Base-by-base conservation (phyloP, 2,888 invertebrate species). In the Zhuqinia jingwanae region DNA sequence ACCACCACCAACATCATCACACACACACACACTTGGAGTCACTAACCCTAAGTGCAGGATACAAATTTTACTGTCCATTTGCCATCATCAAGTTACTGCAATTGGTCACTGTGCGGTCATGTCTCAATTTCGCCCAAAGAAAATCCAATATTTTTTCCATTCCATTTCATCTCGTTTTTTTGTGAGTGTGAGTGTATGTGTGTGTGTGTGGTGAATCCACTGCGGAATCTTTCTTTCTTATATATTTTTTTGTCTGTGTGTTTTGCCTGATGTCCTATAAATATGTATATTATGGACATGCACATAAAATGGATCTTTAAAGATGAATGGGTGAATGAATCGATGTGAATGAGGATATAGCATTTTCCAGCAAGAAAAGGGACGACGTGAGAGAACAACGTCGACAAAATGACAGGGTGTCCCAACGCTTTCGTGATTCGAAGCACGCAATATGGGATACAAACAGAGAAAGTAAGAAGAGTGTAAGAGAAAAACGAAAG, bases 61-160 rank as follows among this genome's bases (percentile, higher is more conserved):
- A 85, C 78, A 85, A 85, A 85, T 85, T 85, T 79, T 70, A 79
- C 73, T 85, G 85, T 79, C 79, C 85, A 85, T 85, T 85, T 79
- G 70, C 73, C 36, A 47, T 79, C 79, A 79, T 85, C 85, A 85
- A 70, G 85, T 45, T 22, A 30, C 11, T 25, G 42, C 73, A 85
- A 85, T n/a, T 85, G 85, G 75, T 47, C 78, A 70, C 65, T 53
- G 20, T 15, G 68, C 56, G 78, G 73, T 73, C 85, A 73, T 79
- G 79, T 85, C 85, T 85, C 79, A 79, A 85, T 85, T 79, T 78
- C 42, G 60, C 58, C 45, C 27, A 20, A 27, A 70, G 60, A 60
- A 78, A 85, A 79, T 85, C 78, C 85, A 78, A 85, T 84, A 85
- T 73, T 85, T 85, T 77, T 79, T 85, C 77, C 84, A 73, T 73